phyloP scores from a whole-genome alignment of 2,888 invertebrate species.

The Epirrhoe alternata region DNA sequence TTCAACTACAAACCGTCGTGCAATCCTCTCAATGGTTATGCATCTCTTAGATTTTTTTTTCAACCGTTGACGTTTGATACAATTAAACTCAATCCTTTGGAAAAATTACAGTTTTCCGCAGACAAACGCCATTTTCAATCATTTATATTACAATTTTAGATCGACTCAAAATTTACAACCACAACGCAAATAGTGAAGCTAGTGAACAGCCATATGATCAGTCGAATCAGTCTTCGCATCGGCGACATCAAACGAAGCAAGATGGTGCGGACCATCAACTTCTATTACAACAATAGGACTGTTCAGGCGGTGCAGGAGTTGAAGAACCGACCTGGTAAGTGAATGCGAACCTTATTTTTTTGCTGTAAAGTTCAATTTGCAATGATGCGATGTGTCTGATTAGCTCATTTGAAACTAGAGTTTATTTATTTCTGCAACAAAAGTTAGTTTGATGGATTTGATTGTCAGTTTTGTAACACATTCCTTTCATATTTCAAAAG shows the following conservation, averaged over 20 bases:
- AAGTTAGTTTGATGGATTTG: too few relatives aligned
- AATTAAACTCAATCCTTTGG: too few relatives aligned
- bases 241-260: slow-evolving; percentile 98
- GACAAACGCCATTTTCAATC: neutral
- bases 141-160: slow-evolving; percentile 61
- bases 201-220: slow-evolving; percentile 97
- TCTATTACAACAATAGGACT: slow-evolving; percentile 98
- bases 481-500: too few relatives aligned
- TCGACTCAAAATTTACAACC: slow-evolving; percentile 98
- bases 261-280: slow-evolving; percentile 98
- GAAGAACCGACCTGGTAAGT: slow-evolving; percentile 94
- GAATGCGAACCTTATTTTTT: slow-evolving; percentile 2
- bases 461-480: too few relatives aligned
- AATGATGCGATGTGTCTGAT: too few relatives aligned
- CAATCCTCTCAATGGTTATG: too few relatives aligned
- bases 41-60: too few relatives aligned
- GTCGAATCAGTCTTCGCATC: slow-evolving; percentile 96
- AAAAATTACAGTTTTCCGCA: neutral
- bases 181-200: slow-evolving; percentile 99
- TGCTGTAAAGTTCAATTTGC: too few relatives aligned
- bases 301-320: slow-evolving; percentile 99
- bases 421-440: too few relatives aligned
- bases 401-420: too few relatives aligned
- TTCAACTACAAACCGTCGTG: too few relatives aligned
- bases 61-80: too few relatives aligned